Conservation (phyloP, 2,113 vertebrate genomes). For the Recurvirostra avosetta region DNA sequence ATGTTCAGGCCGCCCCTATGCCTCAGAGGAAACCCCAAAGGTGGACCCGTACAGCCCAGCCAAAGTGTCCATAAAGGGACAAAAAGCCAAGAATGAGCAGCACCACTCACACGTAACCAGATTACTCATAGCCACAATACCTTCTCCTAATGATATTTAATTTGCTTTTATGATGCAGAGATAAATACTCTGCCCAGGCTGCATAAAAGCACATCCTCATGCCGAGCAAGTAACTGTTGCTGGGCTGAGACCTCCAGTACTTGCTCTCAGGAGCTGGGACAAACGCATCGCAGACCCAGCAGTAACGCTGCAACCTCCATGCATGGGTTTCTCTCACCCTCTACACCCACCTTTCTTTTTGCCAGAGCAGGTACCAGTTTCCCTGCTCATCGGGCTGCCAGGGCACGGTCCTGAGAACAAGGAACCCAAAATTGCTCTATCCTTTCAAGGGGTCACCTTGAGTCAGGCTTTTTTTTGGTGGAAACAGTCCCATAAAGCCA, state of each 20-base stretch:
- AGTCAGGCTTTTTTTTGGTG: neutral
- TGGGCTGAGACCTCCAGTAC: neutral
- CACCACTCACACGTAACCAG: rapidly evolving
- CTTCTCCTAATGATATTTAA: neutral
- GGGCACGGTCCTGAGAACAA: neutral
- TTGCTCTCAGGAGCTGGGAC: neutral
- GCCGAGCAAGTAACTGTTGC: neutral
- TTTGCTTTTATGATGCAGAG: neutral
- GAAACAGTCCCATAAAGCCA: neutral
- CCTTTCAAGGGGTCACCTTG: neutral
- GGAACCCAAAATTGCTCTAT: neutral
- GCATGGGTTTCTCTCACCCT: neutral
- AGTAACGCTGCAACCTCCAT: rapidly evolving
- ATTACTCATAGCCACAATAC: neutral
- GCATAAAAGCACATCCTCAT: rapidly evolving
- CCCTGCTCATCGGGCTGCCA: neutral
- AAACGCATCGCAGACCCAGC: rapidly evolving
- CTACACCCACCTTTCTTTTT: neutral
- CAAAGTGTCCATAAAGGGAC: neutral
- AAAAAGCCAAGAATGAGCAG: neutral
- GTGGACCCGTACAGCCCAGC: neutral
- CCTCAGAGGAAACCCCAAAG: neutral
- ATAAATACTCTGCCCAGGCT: neutral
- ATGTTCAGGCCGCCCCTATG: rapidly evolving
- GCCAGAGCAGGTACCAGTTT: neutral